Conservation (phyloP, 2,888 invertebrate genomes). For the Slavum lentiscoides region DNA sequence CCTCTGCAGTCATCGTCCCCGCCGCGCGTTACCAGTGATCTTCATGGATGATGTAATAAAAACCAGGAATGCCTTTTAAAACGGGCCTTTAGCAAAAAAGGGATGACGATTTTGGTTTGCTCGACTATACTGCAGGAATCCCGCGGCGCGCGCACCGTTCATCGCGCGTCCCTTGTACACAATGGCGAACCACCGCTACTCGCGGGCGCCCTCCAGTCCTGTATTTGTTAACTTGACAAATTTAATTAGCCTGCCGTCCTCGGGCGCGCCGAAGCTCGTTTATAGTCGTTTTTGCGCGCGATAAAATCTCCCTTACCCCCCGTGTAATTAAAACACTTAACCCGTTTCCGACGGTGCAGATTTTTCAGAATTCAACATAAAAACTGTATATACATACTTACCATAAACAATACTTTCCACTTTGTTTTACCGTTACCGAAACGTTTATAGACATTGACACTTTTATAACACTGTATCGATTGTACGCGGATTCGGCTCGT, state of each 20-base stretch:
- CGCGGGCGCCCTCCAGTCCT: background rate
- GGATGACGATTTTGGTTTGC: constrained; percentile 53
- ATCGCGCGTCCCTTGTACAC: background rate
- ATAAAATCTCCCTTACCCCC: constrained; percentile 11
- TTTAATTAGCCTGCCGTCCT: constrained; percentile 50
- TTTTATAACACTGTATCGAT: background rate
- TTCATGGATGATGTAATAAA: constrained; percentile 51
- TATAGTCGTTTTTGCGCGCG: constrained; percentile 35
- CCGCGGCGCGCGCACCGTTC: background rate
- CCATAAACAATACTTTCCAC: background rate
- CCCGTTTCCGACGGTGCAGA: constrained; percentile 38
- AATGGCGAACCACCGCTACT: background rate
- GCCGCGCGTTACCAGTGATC: constrained; percentile 6
- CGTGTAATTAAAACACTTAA: constrained; percentile 53
- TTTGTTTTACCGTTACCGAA: background rate
- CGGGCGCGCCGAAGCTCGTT: constrained; percentile 31
- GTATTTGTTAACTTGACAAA: constrained; percentile 53
- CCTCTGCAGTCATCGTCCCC: background rate
- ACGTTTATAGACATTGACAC: constrained; percentile 19
- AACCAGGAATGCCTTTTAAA: constrained; percentile 53
- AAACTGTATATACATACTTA: background rate
- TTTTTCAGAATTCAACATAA: constrained; percentile 17
- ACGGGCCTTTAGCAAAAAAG: constrained; percentile 48
- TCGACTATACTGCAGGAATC: constrained; percentile 38
- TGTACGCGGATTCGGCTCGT: too few species aligned